Evolutionary conservation across 1,140 invertebrate genomes (phyloP).

Genomic region (Drosophila bocqueti): DNA sequence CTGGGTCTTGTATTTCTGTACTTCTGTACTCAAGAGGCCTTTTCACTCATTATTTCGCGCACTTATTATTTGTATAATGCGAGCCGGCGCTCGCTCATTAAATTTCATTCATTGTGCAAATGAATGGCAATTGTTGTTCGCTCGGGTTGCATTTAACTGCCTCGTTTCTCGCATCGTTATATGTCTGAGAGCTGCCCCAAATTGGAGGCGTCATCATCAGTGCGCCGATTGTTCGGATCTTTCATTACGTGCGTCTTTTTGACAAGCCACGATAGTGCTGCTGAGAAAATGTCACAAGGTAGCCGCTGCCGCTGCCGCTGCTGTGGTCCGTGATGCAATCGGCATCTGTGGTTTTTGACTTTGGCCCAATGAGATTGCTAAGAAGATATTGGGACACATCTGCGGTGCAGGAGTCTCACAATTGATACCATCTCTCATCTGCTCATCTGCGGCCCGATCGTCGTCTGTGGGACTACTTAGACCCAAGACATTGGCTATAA

Average conservation of each 20-base stretch:
- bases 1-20: constrained; percentile 6
- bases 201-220: constrained; percentile 45
- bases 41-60: constrained; percentile 44
- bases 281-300: constrained; percentile 49
- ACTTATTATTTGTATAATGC: constrained; percentile 57
- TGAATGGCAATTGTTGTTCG: constrained; percentile 69
- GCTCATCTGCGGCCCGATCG: constrained; percentile 4
- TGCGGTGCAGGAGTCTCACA: constrained; percentile 1
- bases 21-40: constrained; percentile 7
- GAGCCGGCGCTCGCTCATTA: constrained; percentile 53
- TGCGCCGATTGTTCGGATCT: constrained; percentile 29
- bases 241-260: constrained; percentile 10
- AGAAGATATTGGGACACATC: constrained; percentile 22
- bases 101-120: constrained; percentile 73
- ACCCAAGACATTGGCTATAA: neutral
- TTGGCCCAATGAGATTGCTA: constrained; percentile 41
- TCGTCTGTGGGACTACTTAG: neutral
- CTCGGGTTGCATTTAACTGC: constrained; percentile 44
- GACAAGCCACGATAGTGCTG: constrained; percentile 15
- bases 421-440: neutral
- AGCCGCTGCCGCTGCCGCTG: neutral
- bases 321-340: constrained; percentile 42
- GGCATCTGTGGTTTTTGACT: constrained; percentile 33
- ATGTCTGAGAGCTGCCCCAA: constrained; percentile 28
- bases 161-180: constrained; percentile 50